Percentiles rank a stretch among this genome's conserved stretches.
Evolutionary conservation across 2,113 vertebrate species (phyloP).

Genomic region (Kryptolebias marmoratus): DNA sequence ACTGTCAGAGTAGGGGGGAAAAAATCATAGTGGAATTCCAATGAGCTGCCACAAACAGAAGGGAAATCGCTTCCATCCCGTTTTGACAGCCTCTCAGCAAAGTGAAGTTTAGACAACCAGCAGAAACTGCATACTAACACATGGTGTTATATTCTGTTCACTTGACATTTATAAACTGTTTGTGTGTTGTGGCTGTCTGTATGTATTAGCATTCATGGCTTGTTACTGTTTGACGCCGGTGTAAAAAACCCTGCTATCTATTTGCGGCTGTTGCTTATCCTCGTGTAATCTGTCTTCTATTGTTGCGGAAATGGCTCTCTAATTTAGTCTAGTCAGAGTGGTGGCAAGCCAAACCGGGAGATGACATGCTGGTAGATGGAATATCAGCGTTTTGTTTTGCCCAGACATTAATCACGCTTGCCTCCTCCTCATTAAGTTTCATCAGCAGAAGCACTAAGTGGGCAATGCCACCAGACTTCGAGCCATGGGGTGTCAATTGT

Average conservation of each 20-base stretch:
- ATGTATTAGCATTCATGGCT: constrained; percentile 30
- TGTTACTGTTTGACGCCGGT: constrained; percentile 17
- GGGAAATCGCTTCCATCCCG: constrained; percentile 42
- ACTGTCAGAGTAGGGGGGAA: constrained; percentile 32
- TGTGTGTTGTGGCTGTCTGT: constrained; percentile 17
- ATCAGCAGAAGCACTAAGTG: constrained; percentile 30
- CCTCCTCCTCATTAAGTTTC: constrained; percentile 41
- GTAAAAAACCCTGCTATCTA: constrained; percentile 6
- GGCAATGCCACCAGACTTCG: constrained; percentile 22
- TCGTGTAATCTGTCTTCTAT: constrained; percentile 29
- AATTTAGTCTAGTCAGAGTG: constrained; percentile 28
- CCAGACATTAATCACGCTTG: constrained; percentile 39
- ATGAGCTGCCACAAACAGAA: constrained; percentile 57
- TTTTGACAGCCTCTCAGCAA: constrained; percentile 60
- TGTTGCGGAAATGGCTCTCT: constrained; percentile 34
- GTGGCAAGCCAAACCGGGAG: constrained; percentile 22
- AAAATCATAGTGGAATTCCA: constrained; percentile 32
- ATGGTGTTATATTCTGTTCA: constrained; percentile 31
- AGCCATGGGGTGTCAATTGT: constrained; percentile 18
- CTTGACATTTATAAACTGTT: constrained; percentile 53
- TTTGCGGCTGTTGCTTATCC: constrained; percentile 18
- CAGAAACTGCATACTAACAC: constrained; percentile 40
- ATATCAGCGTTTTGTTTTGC: constrained; percentile 38
- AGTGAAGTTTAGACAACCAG: constrained; percentile 56
- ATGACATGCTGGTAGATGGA: constrained; percentile 36